Conservation (phyloP, 2,113 vertebrate genomes). For the Osmerus eperlanus region DNA sequence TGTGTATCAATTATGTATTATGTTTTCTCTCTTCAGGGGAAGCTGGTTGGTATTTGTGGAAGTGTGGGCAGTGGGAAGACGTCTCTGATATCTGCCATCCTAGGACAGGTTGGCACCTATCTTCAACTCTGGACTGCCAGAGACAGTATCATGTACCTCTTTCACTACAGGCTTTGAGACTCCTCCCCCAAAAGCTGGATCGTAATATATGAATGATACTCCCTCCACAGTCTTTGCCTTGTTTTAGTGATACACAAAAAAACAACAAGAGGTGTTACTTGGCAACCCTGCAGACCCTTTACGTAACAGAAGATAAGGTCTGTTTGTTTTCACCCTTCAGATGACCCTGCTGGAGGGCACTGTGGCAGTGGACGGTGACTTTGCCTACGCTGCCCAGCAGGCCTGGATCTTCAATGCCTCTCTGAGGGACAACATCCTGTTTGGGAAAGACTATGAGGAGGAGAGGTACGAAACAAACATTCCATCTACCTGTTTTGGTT, state of each 20-base stretch:
- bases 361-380: conserved; percentile 79
- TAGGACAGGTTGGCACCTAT: conserved; percentile 82
- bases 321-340: neutral
- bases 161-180: too few species aligned
- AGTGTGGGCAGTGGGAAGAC: conserved; percentile 93
- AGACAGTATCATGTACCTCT: too few species aligned
- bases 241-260: too few species aligned
- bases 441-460: conserved; percentile 87
- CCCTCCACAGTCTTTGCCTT: too few species aligned
- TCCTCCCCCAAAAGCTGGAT: too few species aligned
- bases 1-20: neutral
- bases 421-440: conserved; percentile 90
- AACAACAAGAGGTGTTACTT: neutral
- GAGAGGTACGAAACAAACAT: conserved; percentile 76
- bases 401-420: conserved; percentile 92
- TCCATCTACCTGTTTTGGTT: neutral
- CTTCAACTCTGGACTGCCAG: too few species aligned
- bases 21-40: conserved; percentile 4
- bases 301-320: neutral
- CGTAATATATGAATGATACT: too few species aligned
- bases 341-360: conserved; percentile 77
- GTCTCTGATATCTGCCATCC: conserved; percentile 86
- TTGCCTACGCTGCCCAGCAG: conserved; percentile 91
- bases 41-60: conserved; percentile 84
- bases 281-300: neutral